Evolutionary conservation across 2,888 invertebrate species (phyloP), one percentile per base, ranked within the genome.

Genomic region (Zaprionus bogoriensis): DNA sequence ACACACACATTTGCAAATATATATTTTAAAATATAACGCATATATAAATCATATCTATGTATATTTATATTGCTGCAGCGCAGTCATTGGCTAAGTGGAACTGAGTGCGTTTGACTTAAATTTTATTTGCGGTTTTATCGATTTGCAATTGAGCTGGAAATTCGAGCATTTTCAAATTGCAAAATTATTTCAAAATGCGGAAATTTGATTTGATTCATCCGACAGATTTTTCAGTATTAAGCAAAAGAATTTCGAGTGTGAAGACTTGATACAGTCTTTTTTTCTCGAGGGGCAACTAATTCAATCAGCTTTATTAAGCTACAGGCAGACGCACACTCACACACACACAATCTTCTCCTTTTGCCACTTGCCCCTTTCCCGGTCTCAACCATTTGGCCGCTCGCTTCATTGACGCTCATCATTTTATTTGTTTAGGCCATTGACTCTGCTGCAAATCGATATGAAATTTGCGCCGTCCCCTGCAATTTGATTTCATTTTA

Each of bases 361-460:
- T n/a, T n/a, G n/a, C 20, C 27, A 25, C 44, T 17, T 14, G 25
- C 12, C 12, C 20, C 20, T 22, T 2, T 28, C 25, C 19, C 7
- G 17, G 20, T 20, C 36, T 57, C 67, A 67, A 85, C 67, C 68
- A 76, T 81, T 84, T 64, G 32, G 54, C 50, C 62, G 51, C 61
- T 69, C 84, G 81, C 87, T 87, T 86, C 87, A 82, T 82, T 87
- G 88, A 36, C 77, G 81, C 84, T 86, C 88, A 82, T 82, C 87
- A 87, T 77, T 74, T 86, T 82, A 64, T 86, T 82, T 82, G 87
- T 83, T 82, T 82, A 87, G 81, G 81, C 81, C 70, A 85, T 75
- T 73, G 84, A 76, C 70, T 68, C 32, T 36, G 14, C 14, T 69
- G 72, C 58, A 67, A 86, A 87, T 87, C 84, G 67, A 87, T 83